phyloP scores from a whole-genome alignment of 1,140 invertebrate genomes.

The Neotoxoptera formosana region DNA sequence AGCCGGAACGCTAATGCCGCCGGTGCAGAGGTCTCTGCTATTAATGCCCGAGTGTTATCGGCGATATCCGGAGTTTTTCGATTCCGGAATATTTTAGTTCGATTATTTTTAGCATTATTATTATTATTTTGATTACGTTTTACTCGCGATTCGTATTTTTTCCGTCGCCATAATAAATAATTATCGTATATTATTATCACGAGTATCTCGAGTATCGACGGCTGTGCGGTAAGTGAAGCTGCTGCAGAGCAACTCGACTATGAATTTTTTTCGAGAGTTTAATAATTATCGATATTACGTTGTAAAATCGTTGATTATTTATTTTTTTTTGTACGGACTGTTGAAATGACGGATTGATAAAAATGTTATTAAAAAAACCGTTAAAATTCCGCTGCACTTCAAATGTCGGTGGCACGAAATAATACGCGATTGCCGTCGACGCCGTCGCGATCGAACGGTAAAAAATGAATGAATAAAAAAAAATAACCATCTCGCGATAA shows the following conservation, averaged over 20 bases:
- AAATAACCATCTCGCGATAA: neutral
- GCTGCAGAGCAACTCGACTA: neutral
- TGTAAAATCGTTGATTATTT: neutral
- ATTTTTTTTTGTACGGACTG: neutral
- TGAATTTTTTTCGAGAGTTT: neutral
- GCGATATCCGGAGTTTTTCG: neutral
- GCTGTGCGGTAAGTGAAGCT: neutral
- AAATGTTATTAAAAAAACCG: neutral
- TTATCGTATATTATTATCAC: neutral
- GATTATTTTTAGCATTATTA: neutral
- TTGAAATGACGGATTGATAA: too few relatives aligned
- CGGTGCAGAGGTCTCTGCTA: neutral
- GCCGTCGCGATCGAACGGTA: neutral
- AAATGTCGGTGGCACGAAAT: neutral
- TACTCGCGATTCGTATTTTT: neutral
- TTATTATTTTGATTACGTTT: neutral
- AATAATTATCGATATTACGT: neutral
- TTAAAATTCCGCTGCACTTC: neutral
- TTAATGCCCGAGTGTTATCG: neutral
- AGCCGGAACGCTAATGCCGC: neutral
- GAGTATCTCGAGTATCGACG: neutral
- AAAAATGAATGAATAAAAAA: neutral
- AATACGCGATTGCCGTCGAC: neutral
- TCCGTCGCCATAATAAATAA: neutral
- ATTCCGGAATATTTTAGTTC: neutral